Base-by-base conservation (phyloP, 2,797 vertebrate species). In the Hippopotamyrus pictus region DNA sequence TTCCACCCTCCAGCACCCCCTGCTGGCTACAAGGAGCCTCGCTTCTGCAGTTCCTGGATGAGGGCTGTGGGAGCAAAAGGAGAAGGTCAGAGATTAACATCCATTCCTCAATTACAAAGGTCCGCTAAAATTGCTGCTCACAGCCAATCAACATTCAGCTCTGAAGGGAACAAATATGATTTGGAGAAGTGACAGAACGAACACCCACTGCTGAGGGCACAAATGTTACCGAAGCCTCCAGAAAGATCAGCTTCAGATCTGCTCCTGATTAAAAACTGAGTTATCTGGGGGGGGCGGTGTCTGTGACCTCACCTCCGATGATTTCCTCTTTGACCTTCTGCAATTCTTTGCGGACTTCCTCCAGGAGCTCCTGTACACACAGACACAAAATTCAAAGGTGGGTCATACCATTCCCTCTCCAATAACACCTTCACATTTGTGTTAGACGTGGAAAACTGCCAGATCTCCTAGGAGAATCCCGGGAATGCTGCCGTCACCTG, bases 281-380 rank as follows among this genome's bases (percentile, higher is more conserved):
- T 6, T n/a, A n/a, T 54, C 12, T 37, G 19, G 17, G 59, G 4
- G 5, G n/a, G 5, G 9, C 22, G 2, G 19, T 33, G 14, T 5
- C 3, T 53, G 46, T 22, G 1, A 54, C 90, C 91, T 91, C 86
- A 98, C 97, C 96, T 93, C 94, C 92, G 41, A 98, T 97, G 11
- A 98, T 98, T 91, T 98, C 97, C 2, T 97, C 97, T 91, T 98
- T 98, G 83, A 98, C 91, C 90, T 97, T 97, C 91, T 96, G 97
- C 51, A 98, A 92, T 90, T 98, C 97, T 90, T 95, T 96, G 91
- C 96, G 96, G 91, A 98, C 93, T 92, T 97, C 97, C 83, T 96
- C 96, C 89, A 98, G 90, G 87, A 98, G 96, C 88, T 98, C 97
- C 97, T 98, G 90, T 22, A 73, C n/a, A 91, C 8, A 93, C 44